These are phyloP conservation scores for Strongylocentrotus purpuratus DNA, from an alignment of 35 echinoderm and acorn worm species.

Conservation along the genomic window DNA sequence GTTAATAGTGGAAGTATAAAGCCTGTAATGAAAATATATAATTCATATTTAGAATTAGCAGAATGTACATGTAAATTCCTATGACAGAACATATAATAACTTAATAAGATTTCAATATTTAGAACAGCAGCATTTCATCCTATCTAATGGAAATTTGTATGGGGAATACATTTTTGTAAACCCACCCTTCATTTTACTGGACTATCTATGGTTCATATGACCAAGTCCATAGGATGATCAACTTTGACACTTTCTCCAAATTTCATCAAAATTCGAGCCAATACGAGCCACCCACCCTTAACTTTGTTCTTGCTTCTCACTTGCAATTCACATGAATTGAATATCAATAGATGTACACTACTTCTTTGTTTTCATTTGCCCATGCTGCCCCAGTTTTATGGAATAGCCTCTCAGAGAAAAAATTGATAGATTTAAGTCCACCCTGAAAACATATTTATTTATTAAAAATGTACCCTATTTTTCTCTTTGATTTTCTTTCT, in stretches of 20 bases:
- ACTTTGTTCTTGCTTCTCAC: background rate
- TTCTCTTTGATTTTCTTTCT: too few species aligned
- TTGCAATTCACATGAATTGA: background rate
- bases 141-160: background rate
- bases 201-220: background rate
- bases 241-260: background rate
- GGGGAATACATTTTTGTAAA: background rate
- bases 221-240: background rate
- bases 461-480: too few species aligned
- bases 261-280: background rate
- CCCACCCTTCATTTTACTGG: background rate
- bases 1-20: too few species aligned
- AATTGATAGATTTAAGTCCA: too few species aligned
- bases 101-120: too few species aligned
- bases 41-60: too few species aligned
- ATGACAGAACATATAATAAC: too few species aligned
- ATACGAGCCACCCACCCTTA: background rate
- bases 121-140: background rate
- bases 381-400: too few species aligned
- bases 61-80: too few species aligned
- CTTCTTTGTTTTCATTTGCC: background rate
- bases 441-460: too few species aligned
- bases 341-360: background rate
- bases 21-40: too few species aligned
- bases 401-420: too few species aligned